phyloP scores from a whole-genome alignment of 2,797 vertebrate species.

The Myotis myotis region DNA sequence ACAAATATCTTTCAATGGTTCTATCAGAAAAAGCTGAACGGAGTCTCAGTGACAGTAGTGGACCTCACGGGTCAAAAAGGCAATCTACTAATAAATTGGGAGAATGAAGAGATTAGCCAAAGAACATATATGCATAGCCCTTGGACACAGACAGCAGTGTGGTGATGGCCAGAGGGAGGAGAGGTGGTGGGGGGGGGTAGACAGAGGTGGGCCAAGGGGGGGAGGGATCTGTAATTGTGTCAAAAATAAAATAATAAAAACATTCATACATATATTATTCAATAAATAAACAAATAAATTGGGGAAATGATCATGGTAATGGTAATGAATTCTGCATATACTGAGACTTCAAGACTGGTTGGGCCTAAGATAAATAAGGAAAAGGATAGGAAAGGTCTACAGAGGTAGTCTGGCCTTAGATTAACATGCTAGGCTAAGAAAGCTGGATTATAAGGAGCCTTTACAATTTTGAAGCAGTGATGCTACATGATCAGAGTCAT shows the following conservation, averaged over 20 bases:
- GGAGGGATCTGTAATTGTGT: neutral
- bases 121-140: neutral
- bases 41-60: neutral
- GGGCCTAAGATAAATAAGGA: neutral
- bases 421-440: neutral
- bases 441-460: neutral
- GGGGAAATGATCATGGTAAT: neutral
- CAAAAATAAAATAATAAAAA: neutral
- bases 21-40: neutral
- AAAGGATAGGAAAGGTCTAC: neutral
- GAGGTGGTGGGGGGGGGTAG: neutral
- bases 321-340: neutral
- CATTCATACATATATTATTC: neutral
- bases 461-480: neutral
- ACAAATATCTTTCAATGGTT: neutral
- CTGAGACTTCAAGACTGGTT: neutral
- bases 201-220: neutral
- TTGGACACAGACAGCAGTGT: neutral
- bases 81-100: neutral
- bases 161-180: neutral
- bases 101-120: neutral
- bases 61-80: neutral
- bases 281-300: neutral
- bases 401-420: neutral
- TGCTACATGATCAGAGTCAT: neutral